Conservation (phyloP, 1,140 invertebrate genomes). For the Andrena cerasifolii region DNA sequence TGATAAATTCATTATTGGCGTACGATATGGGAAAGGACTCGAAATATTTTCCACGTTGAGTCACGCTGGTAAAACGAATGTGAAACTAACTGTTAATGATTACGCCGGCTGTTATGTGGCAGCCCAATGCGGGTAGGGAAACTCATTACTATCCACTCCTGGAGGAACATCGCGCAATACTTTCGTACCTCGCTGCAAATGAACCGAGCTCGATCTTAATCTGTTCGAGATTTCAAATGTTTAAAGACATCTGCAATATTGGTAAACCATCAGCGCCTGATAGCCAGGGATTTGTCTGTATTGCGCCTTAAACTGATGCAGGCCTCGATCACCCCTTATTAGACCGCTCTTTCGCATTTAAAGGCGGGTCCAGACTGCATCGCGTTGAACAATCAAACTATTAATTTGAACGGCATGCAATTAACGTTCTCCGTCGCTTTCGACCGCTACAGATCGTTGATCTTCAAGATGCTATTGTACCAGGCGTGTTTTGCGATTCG, state of each 20-base stretch:
- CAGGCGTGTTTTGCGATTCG: neutral
- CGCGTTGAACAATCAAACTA: neutral
- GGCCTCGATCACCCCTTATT: no score
- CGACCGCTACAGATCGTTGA: no score
- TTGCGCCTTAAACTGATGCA: no score
- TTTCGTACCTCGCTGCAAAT: no score
- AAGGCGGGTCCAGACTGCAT: no score
- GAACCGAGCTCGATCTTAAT: no score
- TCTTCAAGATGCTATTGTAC: neutral
- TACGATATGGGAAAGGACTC: no score
- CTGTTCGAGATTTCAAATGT: no score
- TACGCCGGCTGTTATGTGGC: slow-evolving; percentile 12
- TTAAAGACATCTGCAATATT: no score
- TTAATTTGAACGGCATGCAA: neutral
- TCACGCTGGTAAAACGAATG: slow-evolving; percentile 3
- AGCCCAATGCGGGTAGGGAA: slow-evolving; percentile 26
- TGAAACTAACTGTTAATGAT: slow-evolving; percentile 17
- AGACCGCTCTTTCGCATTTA: slow-evolving; percentile 1
- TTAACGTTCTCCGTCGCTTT: neutral
- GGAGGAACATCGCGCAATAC: neutral
- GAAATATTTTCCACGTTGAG: neutral
- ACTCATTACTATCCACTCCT: neutral
- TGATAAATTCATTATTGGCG: neutral
- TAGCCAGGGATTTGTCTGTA: no score
- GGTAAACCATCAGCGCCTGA: no score